A percentile compares a stretch with the other conserved stretches of the same genome.
These are phyloP conservation scores for Camptogramma bilineatum DNA, from an alignment of 2,888 invertebrate species.

Conservation along the genomic window DNA sequence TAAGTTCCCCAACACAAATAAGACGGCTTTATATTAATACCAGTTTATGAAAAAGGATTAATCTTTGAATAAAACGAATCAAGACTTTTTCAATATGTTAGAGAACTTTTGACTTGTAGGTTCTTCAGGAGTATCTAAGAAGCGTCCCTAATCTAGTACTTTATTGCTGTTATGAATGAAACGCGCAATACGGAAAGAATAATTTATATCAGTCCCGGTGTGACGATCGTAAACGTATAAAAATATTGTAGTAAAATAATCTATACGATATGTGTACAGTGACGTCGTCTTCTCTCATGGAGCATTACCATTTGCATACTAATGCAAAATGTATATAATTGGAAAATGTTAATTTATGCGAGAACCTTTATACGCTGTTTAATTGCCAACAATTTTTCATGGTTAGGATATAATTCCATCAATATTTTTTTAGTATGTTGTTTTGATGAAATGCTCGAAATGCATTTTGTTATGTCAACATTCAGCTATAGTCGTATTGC, in stretches of 20 bases:
- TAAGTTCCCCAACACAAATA: constrained; percentile 2
- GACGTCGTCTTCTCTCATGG: neutral
- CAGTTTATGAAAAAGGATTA: neutral
- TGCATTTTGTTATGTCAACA: too few species aligned
- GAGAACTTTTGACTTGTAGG: constrained; percentile 2
- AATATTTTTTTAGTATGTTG: too few species aligned
- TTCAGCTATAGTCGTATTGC: too few species aligned
- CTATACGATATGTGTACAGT: constrained; percentile 12
- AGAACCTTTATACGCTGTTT: neutral
- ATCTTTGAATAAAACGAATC: neutral
- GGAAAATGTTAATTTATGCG: too few species aligned
- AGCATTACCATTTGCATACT: neutral
- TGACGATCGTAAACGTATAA: constrained; percentile 2
- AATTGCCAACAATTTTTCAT: too few species aligned
- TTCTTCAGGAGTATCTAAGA: constrained; percentile 6
- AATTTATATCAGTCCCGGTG: constrained; percentile 10
- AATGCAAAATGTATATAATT: too few species aligned
- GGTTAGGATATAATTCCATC: too few species aligned
- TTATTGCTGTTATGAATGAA: neutral
- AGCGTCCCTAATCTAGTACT: neutral
- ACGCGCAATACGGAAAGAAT: neutral
- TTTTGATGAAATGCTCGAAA: too few species aligned
- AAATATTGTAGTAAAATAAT: neutral
- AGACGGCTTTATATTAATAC: neutral
- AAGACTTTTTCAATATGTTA: neutral